Percentiles rank a stretch among this genome's conserved stretches.
phyloP scores from a whole-genome alignment of 1,140 invertebrate genomes.

The Chrysopa pallens region DNA sequence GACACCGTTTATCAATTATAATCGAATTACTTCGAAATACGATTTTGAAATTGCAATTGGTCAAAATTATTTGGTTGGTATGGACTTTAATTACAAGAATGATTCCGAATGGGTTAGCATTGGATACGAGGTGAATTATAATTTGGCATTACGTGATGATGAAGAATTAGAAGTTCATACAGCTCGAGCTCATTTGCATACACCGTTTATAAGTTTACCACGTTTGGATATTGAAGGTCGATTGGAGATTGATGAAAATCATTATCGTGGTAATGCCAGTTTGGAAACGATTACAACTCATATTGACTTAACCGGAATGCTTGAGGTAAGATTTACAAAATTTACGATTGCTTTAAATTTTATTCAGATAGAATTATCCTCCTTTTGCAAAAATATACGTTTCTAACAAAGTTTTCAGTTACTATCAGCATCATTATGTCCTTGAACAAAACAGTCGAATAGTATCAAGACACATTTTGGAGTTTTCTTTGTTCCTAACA shows the following conservation, averaged over 20 bases:
- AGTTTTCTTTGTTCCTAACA: too few species aligned
- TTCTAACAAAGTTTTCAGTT: too few species aligned
- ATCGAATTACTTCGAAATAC: slow-evolving; percentile 36
- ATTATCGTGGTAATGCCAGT: slow-evolving; percentile 27
- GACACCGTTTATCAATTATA: slow-evolving; percentile 37
- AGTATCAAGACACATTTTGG: too few species aligned
- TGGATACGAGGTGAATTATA: slow-evolving; percentile 28
- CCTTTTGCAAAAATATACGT: too few species aligned
- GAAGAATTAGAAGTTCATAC: slow-evolving; percentile 25
- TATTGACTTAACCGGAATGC: slow-evolving; percentile 23
- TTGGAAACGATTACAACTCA: slow-evolving; percentile 23
- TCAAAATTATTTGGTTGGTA: slow-evolving; percentile 31
- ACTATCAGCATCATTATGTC: too few species aligned
- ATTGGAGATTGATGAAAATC: slow-evolving; percentile 30
- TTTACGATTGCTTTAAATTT: too few species aligned
- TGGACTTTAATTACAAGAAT: slow-evolving; percentile 30
- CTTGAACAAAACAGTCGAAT: too few species aligned
- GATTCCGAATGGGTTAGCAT: slow-evolving; percentile 30
- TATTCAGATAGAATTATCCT: too few species aligned
- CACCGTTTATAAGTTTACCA: slow-evolving; percentile 29
- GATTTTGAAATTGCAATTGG: slow-evolving; percentile 35
- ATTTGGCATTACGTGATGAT: slow-evolving; percentile 20
- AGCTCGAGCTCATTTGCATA: slow-evolving; percentile 28
- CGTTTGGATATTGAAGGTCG: slow-evolving; percentile 24
- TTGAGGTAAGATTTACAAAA: slow-evolving; percentile 20